Conservation (phyloP, 2,797 vertebrate genomes). For the Pyrocephalus nanus region DNA sequence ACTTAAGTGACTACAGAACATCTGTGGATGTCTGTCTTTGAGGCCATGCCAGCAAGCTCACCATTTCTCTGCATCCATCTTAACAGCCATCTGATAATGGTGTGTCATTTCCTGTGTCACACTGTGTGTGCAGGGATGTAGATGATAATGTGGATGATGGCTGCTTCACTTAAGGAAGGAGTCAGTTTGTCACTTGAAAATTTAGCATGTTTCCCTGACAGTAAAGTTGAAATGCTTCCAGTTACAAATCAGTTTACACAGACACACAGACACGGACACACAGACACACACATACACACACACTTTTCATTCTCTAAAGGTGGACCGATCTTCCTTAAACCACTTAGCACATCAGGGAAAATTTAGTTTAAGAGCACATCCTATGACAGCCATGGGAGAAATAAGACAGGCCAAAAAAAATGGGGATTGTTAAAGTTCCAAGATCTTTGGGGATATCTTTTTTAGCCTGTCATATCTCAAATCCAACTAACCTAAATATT, state of each 20-base stretch:
- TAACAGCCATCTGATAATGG: background rate
- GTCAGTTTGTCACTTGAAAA: conserved; percentile 3
- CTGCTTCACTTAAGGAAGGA: background rate
- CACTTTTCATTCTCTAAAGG: background rate
- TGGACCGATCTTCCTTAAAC: background rate
- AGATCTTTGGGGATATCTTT: background rate
- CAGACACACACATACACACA: background rate
- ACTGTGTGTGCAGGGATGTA: background rate
- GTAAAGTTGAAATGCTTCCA: conserved; percentile 11
- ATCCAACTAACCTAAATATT: background rate
- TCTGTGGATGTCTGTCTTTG: background rate
- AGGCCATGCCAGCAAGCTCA: background rate
- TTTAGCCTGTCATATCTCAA: conserved; percentile 6
- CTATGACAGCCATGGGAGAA: background rate
- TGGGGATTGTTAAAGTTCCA: background rate
- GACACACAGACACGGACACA: background rate
- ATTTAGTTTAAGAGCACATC: background rate
- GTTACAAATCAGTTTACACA: background rate
- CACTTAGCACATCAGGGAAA: background rate
- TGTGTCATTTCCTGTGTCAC: background rate
- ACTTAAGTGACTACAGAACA: background rate
- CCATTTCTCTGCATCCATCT: background rate
- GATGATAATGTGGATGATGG: background rate
- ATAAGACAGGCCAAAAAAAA: conserved; percentile 27
- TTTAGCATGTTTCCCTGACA: background rate